Base-by-base conservation (phyloP, 2,888 invertebrate species). In the Trichogramma dendrolimi region DNA sequence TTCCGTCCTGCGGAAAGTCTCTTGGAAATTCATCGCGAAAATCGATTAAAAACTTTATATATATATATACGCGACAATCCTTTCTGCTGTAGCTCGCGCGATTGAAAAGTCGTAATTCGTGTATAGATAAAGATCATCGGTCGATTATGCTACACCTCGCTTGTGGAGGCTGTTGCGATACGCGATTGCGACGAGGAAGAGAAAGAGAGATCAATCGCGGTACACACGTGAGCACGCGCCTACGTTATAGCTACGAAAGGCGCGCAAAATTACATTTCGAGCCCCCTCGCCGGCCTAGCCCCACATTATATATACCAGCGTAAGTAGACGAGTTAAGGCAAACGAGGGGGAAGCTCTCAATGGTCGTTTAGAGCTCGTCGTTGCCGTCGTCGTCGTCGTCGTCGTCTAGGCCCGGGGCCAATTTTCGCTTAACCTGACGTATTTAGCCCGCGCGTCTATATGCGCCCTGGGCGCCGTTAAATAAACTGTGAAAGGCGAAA, bases 211-310 rank as follows among this genome's bases (percentile, higher is more conserved):
- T 38, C 51, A n/a, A 27, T 39, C 40, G 10, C 40, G 71, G 69
- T 69, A 70, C 71, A 69, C 71, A 71, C 73, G n/a, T 4, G n/a
- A 48, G 10, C 11, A n/a, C n/a, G 2, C 48, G 48, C 3, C 2
- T 11, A n/a, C 10, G 6, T n/a, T 6, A 3, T 6, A 48, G 48
- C 48, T 58, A 77, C 78, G 77, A 78, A 78, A 78, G 77, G 78
- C 75, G 27, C 27, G 75, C 78, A 76, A 78, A 78, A 78, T 78
- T 77, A 75, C 78, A 78, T 78, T 78, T 77, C 72, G 73, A 27
- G 27, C 75, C 76, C 73, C 73, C 73, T 73, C 72, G 73, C 72
- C 72, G 68, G 47, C 66, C 55, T 27, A 27, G 59, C 52, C 56
- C 71, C 69, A 73, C 71, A 73, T 73, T 75, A 74, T 73, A 74